Conservation (phyloP, 2,888 invertebrate genomes). For the Helleia helle region DNA sequence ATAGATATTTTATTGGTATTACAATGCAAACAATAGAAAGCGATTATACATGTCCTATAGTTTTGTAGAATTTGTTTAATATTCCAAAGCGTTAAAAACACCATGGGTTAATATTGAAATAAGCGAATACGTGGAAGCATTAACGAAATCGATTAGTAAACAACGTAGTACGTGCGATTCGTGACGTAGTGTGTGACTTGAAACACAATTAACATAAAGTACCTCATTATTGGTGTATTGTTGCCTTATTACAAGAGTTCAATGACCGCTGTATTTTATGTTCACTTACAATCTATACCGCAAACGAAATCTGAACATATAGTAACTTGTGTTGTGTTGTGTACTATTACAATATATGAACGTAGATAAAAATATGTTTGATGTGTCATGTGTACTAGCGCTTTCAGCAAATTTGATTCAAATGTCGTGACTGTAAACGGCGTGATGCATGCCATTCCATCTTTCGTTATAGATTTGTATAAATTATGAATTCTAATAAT, state of each 20-base stretch:
- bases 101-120: background rate
- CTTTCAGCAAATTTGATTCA: no score
- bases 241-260: background rate
- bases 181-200: slow-evolving; percentile 9
- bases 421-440: no score
- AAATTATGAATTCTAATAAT: no score
- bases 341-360: no score
- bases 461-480: no score
- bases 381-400: no score
- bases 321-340: no score
- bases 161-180: slow-evolving; percentile 3
- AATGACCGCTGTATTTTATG: background rate
- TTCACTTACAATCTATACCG: no score
- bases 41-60: background rate
- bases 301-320: no score
- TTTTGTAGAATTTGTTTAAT: background rate
- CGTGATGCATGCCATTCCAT: no score
- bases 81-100: background rate
- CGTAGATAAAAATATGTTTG: no score
- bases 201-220: slow-evolving; percentile 7
- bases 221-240: background rate
- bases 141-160: slow-evolving; percentile 10
- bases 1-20: no score
- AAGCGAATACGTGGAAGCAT: slow-evolving; percentile 6
- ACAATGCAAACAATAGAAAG: slow-evolving; percentile 1